phyloP scores from a whole-genome alignment of 2,888 invertebrate species.

The Linhomoeus sp. region DNA sequence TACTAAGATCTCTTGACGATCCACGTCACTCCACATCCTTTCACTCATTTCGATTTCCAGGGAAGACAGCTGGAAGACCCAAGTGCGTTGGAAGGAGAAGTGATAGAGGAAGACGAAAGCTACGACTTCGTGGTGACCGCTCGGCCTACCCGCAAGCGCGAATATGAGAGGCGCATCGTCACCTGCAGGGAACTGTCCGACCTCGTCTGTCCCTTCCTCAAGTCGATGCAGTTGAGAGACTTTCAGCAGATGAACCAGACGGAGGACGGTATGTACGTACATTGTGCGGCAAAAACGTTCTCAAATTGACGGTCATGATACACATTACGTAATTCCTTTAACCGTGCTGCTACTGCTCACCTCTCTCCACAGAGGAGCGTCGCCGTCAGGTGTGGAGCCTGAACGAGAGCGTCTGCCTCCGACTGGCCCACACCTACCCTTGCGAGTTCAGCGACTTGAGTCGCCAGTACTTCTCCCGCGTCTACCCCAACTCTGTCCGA shows the following conservation, averaged over 20 bases:
- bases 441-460: conserved; percentile 30
- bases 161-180: background rate
- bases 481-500: conserved; percentile 36
- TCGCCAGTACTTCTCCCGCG: conserved; percentile 26
- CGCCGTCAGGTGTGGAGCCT: conserved; percentile 22
- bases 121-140: conserved; percentile 18
- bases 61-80: no score
- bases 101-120: conserved; percentile 39
- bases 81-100: conserved; percentile 32
- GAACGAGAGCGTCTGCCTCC: conserved; percentile 19
- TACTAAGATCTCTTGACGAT: no score
- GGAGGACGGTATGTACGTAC: no score
- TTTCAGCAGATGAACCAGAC: conserved; percentile 14
- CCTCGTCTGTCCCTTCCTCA: conserved; percentile 29
- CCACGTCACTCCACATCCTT: no score
- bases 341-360: no score
- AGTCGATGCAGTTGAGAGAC: conserved; percentile 24
- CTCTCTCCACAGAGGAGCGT: no score
- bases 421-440: conserved; percentile 26
- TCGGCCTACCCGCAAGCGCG: background rate
- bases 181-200: conserved; percentile 35
- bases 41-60: no score
- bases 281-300: no score
- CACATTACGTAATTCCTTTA: no score
- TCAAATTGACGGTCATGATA: no score